Percentiles rank a stretch among this genome's conserved stretches.
phyloP scores from a whole-genome alignment of 2,888 invertebrate genomes.

The Graphium colonna region DNA sequence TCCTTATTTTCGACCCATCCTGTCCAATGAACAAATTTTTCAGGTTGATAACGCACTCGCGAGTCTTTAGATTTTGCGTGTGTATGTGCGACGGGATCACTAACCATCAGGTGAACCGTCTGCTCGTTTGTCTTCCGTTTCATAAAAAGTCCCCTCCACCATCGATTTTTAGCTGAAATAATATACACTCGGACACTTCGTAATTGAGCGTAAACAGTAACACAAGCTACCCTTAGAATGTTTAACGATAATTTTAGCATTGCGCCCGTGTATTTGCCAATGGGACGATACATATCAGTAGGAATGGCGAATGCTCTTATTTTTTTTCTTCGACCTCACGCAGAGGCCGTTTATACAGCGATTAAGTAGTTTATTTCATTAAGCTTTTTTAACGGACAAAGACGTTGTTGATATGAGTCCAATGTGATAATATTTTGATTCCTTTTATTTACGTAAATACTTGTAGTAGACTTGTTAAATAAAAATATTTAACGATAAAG shows the following conservation, averaged over 20 bases:
- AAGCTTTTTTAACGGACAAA: neutral
- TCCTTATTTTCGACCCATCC: too few relatives aligned
- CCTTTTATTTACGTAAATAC: too few relatives aligned
- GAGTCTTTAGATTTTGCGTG: too few relatives aligned
- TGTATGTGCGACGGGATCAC: too few relatives aligned
- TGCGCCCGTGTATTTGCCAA: constrained; percentile 13
- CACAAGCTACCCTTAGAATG: constrained; percentile 17
- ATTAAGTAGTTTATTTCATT: constrained; percentile 8
- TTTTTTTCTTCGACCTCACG: constrained; percentile 16
- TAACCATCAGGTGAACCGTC: too few relatives aligned
- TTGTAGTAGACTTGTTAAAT: too few relatives aligned
- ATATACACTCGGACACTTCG: constrained; percentile 25
- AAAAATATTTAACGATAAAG: too few relatives aligned
- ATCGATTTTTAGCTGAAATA: neutral
- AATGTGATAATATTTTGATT: too few relatives aligned
- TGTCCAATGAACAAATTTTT: too few relatives aligned
- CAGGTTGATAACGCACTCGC: too few relatives aligned
- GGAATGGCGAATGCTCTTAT: neutral
- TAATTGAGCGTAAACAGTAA: constrained; percentile 33
- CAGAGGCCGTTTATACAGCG: constrained; percentile 5
- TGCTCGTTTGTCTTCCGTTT: too few relatives aligned
- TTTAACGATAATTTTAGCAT: constrained; percentile 22
- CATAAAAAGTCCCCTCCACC: constrained; percentile 7
- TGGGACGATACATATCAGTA: constrained; percentile 13
- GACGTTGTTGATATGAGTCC: neutral